phyloP scores from a whole-genome alignment of 2,888 invertebrate genomes.

The Periphyllus acericola region DNA sequence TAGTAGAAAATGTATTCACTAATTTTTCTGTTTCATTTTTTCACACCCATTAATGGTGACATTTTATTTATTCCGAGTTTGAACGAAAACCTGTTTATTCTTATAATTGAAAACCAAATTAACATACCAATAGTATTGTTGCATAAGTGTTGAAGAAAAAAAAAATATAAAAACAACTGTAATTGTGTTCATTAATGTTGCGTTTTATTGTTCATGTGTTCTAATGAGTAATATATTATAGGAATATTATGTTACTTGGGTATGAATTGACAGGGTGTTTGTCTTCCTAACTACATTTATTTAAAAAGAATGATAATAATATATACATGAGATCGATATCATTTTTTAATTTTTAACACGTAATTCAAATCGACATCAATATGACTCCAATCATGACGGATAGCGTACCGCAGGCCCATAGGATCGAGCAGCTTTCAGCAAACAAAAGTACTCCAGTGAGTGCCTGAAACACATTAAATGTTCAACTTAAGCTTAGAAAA shows the following conservation, averaged over 20 bases:
- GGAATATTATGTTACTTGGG: background rate
- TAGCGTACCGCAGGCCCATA: slow-evolving; percentile 52
- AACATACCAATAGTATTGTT: no score
- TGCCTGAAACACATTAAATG: slow-evolving; percentile 39
- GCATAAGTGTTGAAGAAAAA: background rate
- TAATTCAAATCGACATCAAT: slow-evolving; percentile 45
- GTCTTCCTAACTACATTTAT: background rate
- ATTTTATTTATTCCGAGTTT: no score
- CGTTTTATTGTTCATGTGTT: background rate
- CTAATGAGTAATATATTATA: background rate
- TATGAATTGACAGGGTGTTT: background rate
- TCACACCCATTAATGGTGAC: no score
- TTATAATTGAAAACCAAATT: no score
- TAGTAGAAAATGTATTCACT: no score
- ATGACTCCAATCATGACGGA: slow-evolving; percentile 44
- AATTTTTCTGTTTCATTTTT: no score
- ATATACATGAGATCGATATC: slow-evolving; percentile 8
- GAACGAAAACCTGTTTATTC: no score
- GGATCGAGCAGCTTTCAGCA: slow-evolving; percentile 40
- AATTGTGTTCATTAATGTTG: background rate
- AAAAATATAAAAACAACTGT: background rate
- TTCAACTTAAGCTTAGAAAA: no score
- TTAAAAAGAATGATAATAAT: background rate
- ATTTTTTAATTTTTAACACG: background rate
- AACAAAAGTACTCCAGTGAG: slow-evolving; percentile 48